A percentile compares a stretch with the other conserved stretches of the same genome.
Evolutionary conservation across 2,113 vertebrate species (phyloP).

Genomic region (Aptenodytes patagonicus): DNA sequence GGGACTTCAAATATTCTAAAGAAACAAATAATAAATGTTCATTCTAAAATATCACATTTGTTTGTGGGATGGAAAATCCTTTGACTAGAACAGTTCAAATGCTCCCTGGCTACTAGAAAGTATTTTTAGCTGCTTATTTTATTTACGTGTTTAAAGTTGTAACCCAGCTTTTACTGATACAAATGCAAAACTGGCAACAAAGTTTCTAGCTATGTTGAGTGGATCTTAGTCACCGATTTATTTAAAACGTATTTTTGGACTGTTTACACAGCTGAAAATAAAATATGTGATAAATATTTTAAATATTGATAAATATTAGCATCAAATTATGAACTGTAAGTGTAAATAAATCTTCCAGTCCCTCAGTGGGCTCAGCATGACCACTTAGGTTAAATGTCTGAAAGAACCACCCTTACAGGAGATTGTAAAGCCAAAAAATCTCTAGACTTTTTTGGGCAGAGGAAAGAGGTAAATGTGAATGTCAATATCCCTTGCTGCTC

Average conservation of each 20-base stretch:
- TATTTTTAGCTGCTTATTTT: not conserved
- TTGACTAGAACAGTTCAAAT: not conserved
- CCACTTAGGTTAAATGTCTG: not conserved
- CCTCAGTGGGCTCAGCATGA: not conserved
- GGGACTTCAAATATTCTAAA: not conserved
- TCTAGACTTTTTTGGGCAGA: not conserved
- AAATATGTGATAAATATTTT: not conserved
- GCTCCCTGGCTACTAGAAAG: not conserved
- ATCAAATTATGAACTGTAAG: not conserved
- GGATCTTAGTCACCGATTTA: not conserved
- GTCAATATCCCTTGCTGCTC: not conserved
- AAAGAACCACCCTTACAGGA: not conserved
- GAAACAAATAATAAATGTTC: not conserved
- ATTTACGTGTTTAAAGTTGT: not conserved
- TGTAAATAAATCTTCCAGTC: not conserved
- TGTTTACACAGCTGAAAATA: not conserved
- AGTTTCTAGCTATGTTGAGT: not conserved
- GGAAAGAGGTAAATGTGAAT: not conserved
- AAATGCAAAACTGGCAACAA: not conserved
- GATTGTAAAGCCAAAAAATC: not conserved
- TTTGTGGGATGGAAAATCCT: not conserved
- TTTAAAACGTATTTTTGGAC: not conserved
- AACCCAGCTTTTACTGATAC: not conserved
- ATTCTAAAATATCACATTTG: not conserved
- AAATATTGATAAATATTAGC: not conserved